Conservation (phyloP, 2,113 vertebrate species). For the Puntigrus tetrazona region DNA sequence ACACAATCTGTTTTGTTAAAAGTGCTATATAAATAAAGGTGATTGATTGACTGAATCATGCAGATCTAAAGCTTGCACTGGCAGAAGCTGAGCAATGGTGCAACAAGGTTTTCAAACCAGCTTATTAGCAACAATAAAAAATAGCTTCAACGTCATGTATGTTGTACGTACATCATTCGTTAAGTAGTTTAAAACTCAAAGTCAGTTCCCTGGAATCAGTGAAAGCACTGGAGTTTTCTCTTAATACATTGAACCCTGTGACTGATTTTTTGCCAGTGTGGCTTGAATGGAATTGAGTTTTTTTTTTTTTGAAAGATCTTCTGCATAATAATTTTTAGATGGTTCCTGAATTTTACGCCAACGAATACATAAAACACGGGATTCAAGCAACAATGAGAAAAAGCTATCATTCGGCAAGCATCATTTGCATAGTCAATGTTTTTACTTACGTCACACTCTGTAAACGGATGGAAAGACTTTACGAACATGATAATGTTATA, state of each 20-base stretch:
- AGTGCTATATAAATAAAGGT: too few species aligned
- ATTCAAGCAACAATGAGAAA: slow-evolving; percentile 90
- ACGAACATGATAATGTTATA: slow-evolving; percentile 85
- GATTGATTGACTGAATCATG: too few species aligned
- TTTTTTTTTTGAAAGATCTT: slow-evolving; percentile 37
- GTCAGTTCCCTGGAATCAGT: background rate
- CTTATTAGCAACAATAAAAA: background rate
- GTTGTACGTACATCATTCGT: background rate
- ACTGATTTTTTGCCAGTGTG: background rate
- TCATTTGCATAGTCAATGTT: slow-evolving; percentile 70
- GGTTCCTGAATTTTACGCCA: slow-evolving; percentile 87
- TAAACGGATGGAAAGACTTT: slow-evolving; percentile 49
- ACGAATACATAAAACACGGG: slow-evolving; percentile 89
- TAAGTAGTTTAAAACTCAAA: background rate
- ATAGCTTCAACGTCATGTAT: background rate
- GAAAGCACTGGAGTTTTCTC: slow-evolving; percentile 14
- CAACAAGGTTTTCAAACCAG: background rate
- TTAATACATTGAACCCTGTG: slow-evolving; percentile 24
- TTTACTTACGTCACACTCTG: slow-evolving; percentile 62
- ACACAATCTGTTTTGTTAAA: too few species aligned
- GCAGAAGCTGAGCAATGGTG: background rate
- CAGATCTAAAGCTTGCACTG: background rate
- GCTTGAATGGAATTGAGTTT: background rate
- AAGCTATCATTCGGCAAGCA: slow-evolving; percentile 82
- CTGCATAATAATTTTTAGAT: slow-evolving; percentile 74